A percentile compares a stretch with the other conserved stretches of the same genome.
Conservation (phyloP, 2,113 vertebrate genomes). For the Okapia johnstoni region DNA sequence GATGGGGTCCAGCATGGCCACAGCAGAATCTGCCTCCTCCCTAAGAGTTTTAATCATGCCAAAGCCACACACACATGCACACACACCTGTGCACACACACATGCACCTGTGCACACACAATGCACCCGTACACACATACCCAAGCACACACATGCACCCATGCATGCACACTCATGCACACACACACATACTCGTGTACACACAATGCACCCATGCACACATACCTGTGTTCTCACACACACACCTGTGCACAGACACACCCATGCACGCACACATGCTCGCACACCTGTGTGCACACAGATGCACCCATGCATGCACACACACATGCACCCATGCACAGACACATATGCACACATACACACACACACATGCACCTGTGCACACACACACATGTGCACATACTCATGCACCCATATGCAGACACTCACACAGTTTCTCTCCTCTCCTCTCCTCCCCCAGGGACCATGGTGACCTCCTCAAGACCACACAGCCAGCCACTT, state of each 20-base stretch:
- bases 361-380: fast-evolving
- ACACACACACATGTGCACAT: neutral
- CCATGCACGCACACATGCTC: fast-evolving
- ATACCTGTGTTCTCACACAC: too few relatives aligned
- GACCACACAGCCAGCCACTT: neutral
- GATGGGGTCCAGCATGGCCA: neutral
- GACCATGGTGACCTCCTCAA: neutral
- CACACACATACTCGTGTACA: too few relatives aligned
- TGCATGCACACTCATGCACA: too few relatives aligned
- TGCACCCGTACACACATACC: neutral
- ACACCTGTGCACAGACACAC: neutral
- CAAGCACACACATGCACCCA: neutral
- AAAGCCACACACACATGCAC: neutral
- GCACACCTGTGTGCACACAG: too few relatives aligned
- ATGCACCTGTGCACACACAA: fast-evolving
- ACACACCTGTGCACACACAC: neutral
- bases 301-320: neutral
- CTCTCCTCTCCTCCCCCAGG: neutral
- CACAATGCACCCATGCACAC: neutral
- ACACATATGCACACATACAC: fast-evolving
- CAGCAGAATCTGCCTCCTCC: neutral
- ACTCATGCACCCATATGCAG: too few relatives aligned
- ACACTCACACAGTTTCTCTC: neutral
- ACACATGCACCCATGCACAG: fast-evolving
- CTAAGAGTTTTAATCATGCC: neutral